Evolutionary conservation across 2,888 invertebrate genomes (phyloP).

Genomic region (Rutpela maculata): DNA sequence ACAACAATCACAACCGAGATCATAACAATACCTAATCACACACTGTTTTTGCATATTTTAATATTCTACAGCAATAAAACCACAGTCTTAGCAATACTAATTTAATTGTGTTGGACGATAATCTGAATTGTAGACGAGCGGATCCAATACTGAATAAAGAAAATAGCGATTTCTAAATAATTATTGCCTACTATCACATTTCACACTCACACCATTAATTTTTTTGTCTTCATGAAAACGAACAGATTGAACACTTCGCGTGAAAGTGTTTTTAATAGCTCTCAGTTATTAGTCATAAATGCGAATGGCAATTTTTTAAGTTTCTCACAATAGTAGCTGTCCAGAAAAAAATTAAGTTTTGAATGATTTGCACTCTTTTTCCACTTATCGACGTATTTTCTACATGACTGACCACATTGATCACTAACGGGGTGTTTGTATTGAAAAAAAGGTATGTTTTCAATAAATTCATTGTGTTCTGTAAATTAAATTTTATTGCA

Average conservation of each 20-base stretch:
- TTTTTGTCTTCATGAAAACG: not conserved
- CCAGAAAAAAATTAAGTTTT: too few relatives aligned
- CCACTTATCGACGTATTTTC: too few relatives aligned
- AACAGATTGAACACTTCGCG: constrained; percentile 14
- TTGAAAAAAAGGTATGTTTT: too few relatives aligned
- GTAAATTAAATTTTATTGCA: too few relatives aligned
- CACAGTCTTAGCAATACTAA: too few relatives aligned
- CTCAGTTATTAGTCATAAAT: not conserved
- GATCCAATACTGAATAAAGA: constrained; percentile 8
- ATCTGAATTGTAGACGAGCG: not conserved
- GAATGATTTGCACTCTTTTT: too few relatives aligned
- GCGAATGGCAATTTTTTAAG: too few relatives aligned
- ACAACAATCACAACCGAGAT: constrained; percentile 6
- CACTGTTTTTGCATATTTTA: constrained; percentile 25
- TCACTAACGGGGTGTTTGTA: too few relatives aligned
- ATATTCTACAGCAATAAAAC: constrained; percentile 1
- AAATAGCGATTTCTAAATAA: constrained; percentile 31
- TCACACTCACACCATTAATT: constrained; percentile 21
- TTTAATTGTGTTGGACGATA: not conserved
- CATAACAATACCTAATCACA: constrained; percentile 15
- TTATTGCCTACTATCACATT: constrained; percentile 7
- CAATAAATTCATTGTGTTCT: too few relatives aligned
- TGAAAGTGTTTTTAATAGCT: constrained; percentile 28
- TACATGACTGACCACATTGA: too few relatives aligned
- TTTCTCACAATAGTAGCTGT: too few relatives aligned